Evolutionary conservation across 1,140 invertebrate genomes (phyloP).

Genomic region (Argopecten irradians): DNA sequence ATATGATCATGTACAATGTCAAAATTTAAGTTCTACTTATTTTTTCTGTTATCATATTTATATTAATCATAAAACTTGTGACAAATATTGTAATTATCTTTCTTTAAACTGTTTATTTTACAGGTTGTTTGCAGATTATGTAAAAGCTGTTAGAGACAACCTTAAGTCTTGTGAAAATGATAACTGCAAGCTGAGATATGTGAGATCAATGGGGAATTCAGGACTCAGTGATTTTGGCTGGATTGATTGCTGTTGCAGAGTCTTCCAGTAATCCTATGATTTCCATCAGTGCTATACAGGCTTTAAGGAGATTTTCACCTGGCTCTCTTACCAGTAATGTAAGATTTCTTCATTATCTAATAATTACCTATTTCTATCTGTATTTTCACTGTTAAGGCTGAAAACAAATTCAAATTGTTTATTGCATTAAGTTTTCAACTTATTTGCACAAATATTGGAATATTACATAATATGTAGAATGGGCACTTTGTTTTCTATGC

Average conservation of each 20-base stretch:
- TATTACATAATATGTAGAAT: too few relatives aligned
- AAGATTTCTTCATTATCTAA: background rate
- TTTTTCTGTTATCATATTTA: too few relatives aligned
- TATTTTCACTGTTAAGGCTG: too few relatives aligned
- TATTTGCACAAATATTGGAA: too few relatives aligned
- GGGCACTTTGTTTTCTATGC: too few relatives aligned
- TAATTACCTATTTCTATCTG: too few relatives aligned
- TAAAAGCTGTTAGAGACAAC: slow-evolving; percentile 46
- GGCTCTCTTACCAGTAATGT: background rate
- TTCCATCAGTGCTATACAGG: slow-evolving; percentile 66
- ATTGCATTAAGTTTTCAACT: too few relatives aligned
- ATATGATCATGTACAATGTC: too few relatives aligned
- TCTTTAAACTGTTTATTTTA: slow-evolving; percentile 19
- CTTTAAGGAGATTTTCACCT: slow-evolving; percentile 63
- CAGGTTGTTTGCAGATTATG: slow-evolving; percentile 67
- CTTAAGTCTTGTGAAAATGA: slow-evolving; percentile 65
- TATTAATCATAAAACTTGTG: too few relatives aligned
- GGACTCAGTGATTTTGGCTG: slow-evolving; percentile 63
- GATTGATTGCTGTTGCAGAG: slow-evolving; percentile 59
- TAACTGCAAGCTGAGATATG: slow-evolving; percentile 62
- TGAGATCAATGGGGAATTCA: slow-evolving; percentile 73
- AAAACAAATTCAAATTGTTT: too few relatives aligned
- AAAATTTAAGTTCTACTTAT: too few relatives aligned
- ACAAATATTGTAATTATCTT: too few relatives aligned
- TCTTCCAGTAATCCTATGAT: slow-evolving; percentile 53